These are phyloP conservation scores for Caenorhabditis tropicalis DNA, from an alignment of 1,140 invertebrate genomes.

Conservation along the genomic window DNA sequence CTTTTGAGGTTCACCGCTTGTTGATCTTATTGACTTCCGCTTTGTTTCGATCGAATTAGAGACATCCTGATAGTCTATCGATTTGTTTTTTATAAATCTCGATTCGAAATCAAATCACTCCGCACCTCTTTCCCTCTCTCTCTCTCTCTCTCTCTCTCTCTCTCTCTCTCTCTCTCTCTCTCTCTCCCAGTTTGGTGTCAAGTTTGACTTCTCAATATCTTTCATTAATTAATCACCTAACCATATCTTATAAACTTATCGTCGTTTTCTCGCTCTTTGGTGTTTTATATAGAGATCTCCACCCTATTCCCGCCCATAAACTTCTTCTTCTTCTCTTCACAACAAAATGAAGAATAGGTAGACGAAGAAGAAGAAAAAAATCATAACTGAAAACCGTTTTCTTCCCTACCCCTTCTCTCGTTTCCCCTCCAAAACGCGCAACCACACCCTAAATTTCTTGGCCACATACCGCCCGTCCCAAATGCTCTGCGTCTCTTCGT, in stretches of 20 bases:
- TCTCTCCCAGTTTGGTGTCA: not conserved
- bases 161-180: not conserved
- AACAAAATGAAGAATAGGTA: not conserved
- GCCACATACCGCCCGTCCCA: constrained; percentile 13
- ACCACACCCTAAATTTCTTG: constrained; percentile 18
- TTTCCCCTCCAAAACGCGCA: not conserved
- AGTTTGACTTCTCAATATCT: not conserved
- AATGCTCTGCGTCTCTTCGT: not conserved
- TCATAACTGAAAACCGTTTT: constrained; percentile 40
- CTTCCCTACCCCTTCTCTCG: not conserved
- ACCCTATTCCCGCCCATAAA: not conserved
- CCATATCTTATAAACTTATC: not conserved
- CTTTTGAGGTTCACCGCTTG: no score
- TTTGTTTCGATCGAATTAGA: no score
- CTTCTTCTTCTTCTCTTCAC: not conserved
- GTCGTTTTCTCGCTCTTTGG: constrained; percentile 5
- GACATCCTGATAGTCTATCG: no score
- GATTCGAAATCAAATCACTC: no score
- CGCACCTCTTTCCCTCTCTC: no score
- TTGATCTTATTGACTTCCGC: no score
- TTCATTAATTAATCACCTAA: constrained; percentile 39
- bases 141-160: no score
- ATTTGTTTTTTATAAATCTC: no score
- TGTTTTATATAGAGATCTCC: constrained; percentile 8
- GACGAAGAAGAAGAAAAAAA: not conserved